phyloP scores from a whole-genome alignment of 2,113 vertebrate genomes.

The Pelvicachromis taeniatus region DNA sequence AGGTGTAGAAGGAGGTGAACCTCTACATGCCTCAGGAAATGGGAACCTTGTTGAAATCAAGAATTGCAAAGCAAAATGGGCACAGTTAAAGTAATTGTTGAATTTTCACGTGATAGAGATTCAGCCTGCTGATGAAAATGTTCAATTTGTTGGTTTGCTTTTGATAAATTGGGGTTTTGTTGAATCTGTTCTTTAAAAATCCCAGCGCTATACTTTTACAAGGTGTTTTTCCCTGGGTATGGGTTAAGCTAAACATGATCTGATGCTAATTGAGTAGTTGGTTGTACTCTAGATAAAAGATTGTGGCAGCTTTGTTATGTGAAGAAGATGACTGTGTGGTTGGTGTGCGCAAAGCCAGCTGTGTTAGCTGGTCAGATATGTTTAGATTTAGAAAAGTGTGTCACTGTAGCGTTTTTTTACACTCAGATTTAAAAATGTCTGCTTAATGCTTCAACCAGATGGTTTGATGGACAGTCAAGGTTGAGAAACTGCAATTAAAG shows the following conservation, averaged over 20 bases:
- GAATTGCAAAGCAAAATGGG: background rate
- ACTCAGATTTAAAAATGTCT: background rate
- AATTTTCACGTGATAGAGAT: background rate
- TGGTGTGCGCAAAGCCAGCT: background rate
- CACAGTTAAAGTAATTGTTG: background rate
- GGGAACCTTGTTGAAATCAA: background rate
- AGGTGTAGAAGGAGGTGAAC: slow-evolving; percentile 10
- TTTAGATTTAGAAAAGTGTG: background rate
- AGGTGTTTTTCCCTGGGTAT: rapidly evolving
- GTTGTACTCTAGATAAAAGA: background rate
- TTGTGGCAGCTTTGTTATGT: background rate
- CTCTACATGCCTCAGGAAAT: background rate
- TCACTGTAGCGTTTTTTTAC: background rate
- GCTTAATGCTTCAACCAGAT: background rate
- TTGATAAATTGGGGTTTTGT: background rate
- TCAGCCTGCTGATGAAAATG: background rate
- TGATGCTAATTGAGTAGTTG: background rate
- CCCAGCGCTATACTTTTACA: background rate
- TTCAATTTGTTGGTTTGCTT: background rate
- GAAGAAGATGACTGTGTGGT: background rate
- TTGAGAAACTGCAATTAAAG: background rate
- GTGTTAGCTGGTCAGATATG: background rate
- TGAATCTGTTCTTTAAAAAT: background rate
- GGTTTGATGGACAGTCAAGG: background rate
- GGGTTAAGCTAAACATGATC: background rate